Conservation (phyloP, 2,797 vertebrate species). For the Gobionotothen gibberifrons region DNA sequence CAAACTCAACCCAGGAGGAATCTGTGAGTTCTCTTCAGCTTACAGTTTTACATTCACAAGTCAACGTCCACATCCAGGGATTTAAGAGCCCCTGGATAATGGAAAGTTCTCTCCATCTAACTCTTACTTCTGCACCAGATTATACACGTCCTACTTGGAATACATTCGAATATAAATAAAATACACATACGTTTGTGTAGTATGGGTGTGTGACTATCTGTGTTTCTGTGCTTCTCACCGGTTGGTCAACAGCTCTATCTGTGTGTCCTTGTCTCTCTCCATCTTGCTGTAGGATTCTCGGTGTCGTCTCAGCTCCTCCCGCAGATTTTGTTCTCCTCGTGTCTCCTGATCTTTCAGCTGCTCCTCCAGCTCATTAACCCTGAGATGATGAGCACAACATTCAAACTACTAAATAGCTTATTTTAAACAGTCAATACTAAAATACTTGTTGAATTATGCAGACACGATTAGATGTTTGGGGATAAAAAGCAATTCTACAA, state of each 20-base stretch:
- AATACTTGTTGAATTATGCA: background rate
- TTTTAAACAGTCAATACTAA: background rate
- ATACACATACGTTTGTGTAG: background rate
- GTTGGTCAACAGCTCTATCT: constrained; percentile 91
- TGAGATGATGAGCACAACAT: constrained; percentile 57
- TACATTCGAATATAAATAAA: background rate
- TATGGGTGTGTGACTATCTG: background rate
- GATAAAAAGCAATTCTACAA: background rate
- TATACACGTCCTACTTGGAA: background rate
- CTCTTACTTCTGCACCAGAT: background rate
- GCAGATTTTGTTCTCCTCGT: constrained; percentile 87
- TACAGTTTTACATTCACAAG: constrained; percentile 15
- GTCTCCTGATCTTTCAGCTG: constrained; percentile 96
- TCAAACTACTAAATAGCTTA: background rate
- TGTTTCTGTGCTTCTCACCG: constrained; percentile 81
- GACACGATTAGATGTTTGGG: background rate
- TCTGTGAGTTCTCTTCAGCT: constrained; percentile 21
- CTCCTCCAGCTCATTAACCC: constrained; percentile 96
- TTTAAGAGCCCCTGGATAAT: too few relatives aligned
- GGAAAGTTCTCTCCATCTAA: background rate
- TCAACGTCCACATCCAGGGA: background rate
- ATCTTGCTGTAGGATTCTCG: constrained; percentile 91
- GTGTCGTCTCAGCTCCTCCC: constrained; percentile 89
- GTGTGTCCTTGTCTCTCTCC: constrained; percentile 90
- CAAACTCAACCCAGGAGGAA: constrained; percentile 13